Conservation (phyloP, 2,797 vertebrate species). For the Diplodus puntazzo region DNA sequence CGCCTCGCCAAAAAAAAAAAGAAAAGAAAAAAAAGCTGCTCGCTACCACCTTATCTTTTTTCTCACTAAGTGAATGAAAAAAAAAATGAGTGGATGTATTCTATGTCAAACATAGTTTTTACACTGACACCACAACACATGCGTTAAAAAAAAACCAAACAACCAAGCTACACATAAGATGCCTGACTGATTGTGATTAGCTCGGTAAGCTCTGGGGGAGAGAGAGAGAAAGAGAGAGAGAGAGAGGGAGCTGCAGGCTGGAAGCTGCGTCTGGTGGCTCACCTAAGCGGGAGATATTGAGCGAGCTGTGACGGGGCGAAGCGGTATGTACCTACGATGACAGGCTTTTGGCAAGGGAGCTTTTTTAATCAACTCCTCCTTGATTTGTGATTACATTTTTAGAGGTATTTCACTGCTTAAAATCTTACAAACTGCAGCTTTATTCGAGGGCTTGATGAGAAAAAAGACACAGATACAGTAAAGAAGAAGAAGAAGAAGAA, state of each 20-base stretch:
- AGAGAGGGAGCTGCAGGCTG: constrained; percentile 59
- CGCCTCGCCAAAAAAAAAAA: constrained; percentile 19
- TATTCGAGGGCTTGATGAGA: constrained; percentile 77
- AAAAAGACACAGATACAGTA: constrained; percentile 60
- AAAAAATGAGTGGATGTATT: constrained; percentile 66
- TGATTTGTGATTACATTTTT: constrained; percentile 66
- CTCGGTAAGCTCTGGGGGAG: constrained; percentile 45
- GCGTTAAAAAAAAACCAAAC: constrained; percentile 50
- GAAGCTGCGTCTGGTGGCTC: constrained; percentile 65
- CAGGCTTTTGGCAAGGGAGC: constrained; percentile 55
- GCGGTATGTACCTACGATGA: constrained; percentile 57
- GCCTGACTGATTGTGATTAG: constrained; percentile 65
- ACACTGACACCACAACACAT: constrained; percentile 66
- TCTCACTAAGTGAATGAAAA: constrained; percentile 57
- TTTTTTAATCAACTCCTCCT: constrained; percentile 52
- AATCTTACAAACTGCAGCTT: constrained; percentile 85
- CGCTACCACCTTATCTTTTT: constrained; percentile 65
- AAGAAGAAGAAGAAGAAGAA: constrained; percentile 34
- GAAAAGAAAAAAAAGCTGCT: constrained; percentile 51
- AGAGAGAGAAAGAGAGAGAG: constrained; percentile 12
- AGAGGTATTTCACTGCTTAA: constrained; percentile 77
- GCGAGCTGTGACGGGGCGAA: constrained; percentile 50
- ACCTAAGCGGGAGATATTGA: constrained; percentile 51
- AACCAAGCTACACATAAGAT: constrained; percentile 68
- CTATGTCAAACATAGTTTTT: constrained; percentile 76